Base-by-base conservation (phyloP, 1,140 invertebrate species). In the Drosophila bocki region DNA sequence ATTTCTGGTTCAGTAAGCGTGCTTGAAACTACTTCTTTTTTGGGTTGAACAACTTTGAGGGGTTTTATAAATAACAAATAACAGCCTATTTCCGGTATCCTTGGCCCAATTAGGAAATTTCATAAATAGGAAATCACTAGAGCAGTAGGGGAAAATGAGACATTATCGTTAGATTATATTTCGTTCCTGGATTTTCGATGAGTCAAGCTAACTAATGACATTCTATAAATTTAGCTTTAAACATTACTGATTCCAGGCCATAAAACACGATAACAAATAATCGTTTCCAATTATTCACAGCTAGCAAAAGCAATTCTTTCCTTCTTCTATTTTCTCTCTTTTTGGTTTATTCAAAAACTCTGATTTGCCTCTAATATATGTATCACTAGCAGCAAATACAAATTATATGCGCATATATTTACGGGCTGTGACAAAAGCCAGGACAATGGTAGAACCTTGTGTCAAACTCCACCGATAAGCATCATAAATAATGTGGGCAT, bases 401-500 rank as follows among this genome's bases (percentile, higher is more conserved):
- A 72, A 75, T 71, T 74, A 50, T 71, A 63, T 69, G 68, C 45
- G 68, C 75, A 78, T 79, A 79, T 57, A 78, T 78, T 79, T 72
- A 7, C 42, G 19, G 44, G 58, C 58, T 75, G 71, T 77, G 81
- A 77, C 81, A 84, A 83, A 70, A 56, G 50, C 61, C 65, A 72
- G 67, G 67, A 84, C 77, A 53, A 68, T 48, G 42, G 41, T 1
- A 53, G 51, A 45, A 12, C 37, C 45, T 63, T 75, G 61, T 62
- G 76, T 70, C 82, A 57, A 64, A 35, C 59, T 72, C 45, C 33
- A 45, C 47, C 62, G 67, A 74, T 81, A 70, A 59, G 67, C 41
- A 74, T 81, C 82, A 85, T 84, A 85, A 85, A 84, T 84, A 85
- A 85, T 78, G 75, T 44, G 37, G 74, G 68, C 68, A 78, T 81